Base-by-base conservation (phyloP, 1,140 invertebrate species). In the Acromyrmex echinatior region DNA sequence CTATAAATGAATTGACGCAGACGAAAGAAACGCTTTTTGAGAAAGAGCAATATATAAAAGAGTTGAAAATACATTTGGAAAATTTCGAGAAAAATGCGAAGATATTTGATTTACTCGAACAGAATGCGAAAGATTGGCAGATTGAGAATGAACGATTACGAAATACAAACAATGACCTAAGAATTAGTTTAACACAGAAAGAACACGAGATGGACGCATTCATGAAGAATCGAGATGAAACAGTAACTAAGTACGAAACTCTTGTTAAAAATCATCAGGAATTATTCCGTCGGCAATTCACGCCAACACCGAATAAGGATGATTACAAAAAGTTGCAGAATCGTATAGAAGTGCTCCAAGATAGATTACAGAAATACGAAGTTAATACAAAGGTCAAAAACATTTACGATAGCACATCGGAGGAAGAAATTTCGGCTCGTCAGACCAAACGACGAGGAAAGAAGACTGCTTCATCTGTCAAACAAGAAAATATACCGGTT, bases 181-280 rank as follows among this genome's bases (percentile, higher is more conserved):
- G 89, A 62, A 88, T 76, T 18, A 81, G 51, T 74, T 12, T 94
- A 1, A n/a, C 35, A 0, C 86, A 89, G n/a, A 90, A 87, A 12
- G 91, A 94, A 6, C 82, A 28, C 0, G 94, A 95, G 68, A 92
- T 95, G 91, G 87, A 94, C 35, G 25, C 86, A 5, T 95, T 95
- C 63, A 91, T 78, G 65, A 93, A 87, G 62, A 93, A 94, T 86
- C 90, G 94, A 18, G 87, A 94, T 53, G 86, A 88, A 9, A 92
- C 89, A 12, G 86, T 94, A 3, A 31, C 39, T 0, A 94, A 90
- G 62, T 95, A 94, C 49, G 95, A 95, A 73, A 53, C 68, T 6
- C 88, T 95, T n/a, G 89, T 95, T 2, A 90, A 92, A 60, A 73
- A 74, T 14, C 82, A 88, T n/a, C 91, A 93, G 60, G 87, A 92